phyloP scores from a whole-genome alignment of 2,888 invertebrate species.

The Coremacera marginata region DNA sequence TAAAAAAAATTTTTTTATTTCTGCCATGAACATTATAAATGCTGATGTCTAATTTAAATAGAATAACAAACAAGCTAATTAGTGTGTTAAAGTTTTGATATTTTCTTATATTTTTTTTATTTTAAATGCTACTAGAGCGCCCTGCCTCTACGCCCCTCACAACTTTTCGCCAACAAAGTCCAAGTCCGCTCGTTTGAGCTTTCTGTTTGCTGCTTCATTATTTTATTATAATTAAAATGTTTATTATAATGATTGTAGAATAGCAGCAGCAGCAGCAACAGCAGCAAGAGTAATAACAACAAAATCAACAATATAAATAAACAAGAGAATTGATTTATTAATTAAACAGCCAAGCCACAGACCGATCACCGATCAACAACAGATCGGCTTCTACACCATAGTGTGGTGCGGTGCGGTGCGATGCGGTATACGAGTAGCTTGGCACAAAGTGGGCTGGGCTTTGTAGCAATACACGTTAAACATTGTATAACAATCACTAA shows the following conservation, averaged over 20 bases:
- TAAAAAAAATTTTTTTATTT: conserved; percentile 28
- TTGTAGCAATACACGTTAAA: conserved; percentile 13
- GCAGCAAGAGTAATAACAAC: conserved; percentile 48
- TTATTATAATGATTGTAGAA: conserved; percentile 39
- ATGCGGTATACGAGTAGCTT: not conserved
- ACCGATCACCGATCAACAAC: not conserved
- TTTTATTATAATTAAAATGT: conserved; percentile 43
- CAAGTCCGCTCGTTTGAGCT: not conserved
- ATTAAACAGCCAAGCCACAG: conserved; percentile 52
- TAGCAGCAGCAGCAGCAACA: conserved; percentile 36
- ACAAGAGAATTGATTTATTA: conserved; percentile 59
- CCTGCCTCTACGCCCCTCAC: not conserved
- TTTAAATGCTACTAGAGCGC: not conserved
- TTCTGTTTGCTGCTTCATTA: conserved; percentile 23
- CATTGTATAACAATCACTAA: conserved; percentile 27
- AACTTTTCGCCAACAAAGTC: not conserved
- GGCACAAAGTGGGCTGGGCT: not conserved
- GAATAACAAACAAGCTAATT: conserved; percentile 52
- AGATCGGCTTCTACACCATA: not conserved
- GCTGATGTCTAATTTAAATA: conserved; percentile 50
- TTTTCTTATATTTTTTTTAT: not conserved
- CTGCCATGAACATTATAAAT: not conserved
- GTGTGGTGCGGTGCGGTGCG: not conserved
- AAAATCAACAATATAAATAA: conserved; percentile 43
- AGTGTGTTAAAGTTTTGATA: conserved; percentile 39